Base-by-base conservation (phyloP, 1,140 invertebrate genomes). In the Vollenhovia emeryi region DNA sequence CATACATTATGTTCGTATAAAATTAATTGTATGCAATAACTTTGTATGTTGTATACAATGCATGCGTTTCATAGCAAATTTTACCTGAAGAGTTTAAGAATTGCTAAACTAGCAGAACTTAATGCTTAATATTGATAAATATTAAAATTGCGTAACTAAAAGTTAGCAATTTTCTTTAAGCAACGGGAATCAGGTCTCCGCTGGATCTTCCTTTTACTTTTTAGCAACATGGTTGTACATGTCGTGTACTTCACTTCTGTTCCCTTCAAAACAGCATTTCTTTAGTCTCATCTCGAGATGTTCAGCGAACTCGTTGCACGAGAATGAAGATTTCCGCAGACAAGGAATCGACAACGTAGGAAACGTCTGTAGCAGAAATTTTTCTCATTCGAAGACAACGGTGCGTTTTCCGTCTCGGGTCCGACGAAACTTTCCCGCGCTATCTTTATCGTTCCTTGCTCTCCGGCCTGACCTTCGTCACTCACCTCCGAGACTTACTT, bases 351-450 rank as follows among this genome's bases (percentile, higher is more conserved):
- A 75, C 80, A 78, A 50, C 36, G 30, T 62, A 24, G 18, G 5
- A 33, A 71, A 71, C 59, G 75, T 45, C 30, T 62, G 27, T 59
- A 50, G 64, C 45, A 87, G 55, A 84, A 86, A 84, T 88, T 66
- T 55, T 64, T 86, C 84, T 69, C 60, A 80, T 86, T 73, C 68
- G 68, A 68, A 71, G 30, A 48, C 68, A 71, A 59, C 66, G 50
- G 50, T 3, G 60, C 55, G 15, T 71, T 64, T 50, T 76, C 36
- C 52, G 48, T 60, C 62, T 69, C 36, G 75, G 66, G 33, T 33
- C 40, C n/a, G 1, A 33, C 40, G 40, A 59, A 86, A 66, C 75
- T 40, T 83, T 57, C 43, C 62, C 18, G 21, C 59, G 36, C 52
- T 64, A 40, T 74, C 68, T 82, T 74, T 66, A 86, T 60, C 86